Conservation (phyloP, 2,797 vertebrate genomes). For the Sarcoramphus papa region DNA sequence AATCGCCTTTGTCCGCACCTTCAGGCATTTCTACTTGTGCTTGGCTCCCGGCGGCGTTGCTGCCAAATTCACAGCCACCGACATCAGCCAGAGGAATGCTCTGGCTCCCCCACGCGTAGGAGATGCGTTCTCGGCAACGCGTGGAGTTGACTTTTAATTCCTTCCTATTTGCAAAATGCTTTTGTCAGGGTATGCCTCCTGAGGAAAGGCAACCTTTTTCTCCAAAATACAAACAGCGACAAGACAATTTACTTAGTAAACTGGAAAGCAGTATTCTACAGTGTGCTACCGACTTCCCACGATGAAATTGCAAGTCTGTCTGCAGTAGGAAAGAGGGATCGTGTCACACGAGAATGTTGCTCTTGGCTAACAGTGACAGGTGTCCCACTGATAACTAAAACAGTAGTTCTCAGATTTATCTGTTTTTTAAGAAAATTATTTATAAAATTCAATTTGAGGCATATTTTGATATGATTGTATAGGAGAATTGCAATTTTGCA, state of each 20-base stretch:
- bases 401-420: neutral
- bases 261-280: neutral
- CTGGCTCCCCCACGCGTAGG: slow-evolving; percentile 60
- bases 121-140: neutral
- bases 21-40: neutral
- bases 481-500: neutral
- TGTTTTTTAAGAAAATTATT: neutral
- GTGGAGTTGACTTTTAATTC: neutral
- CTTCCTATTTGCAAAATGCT: neutral
- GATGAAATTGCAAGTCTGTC: neutral
- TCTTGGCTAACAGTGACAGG: neutral
- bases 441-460: neutral
- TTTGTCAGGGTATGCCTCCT: neutral
- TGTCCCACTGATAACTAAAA: neutral
- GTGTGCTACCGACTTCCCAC: rapidly evolving
- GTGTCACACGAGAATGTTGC: rapidly evolving
- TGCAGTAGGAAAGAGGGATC: neutral
- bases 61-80: neutral
- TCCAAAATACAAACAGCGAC: neutral
- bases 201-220: neutral
- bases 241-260: rapidly evolving
- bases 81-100: neutral
- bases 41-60: neutral
- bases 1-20: neutral
- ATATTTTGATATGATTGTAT: neutral